Percentiles rank a stretch among this genome's conserved stretches.
Evolutionary conservation across 35 echinoderm and acorn worm genomes (phyloP).

Genomic region (Lytechinus variegatus): DNA sequence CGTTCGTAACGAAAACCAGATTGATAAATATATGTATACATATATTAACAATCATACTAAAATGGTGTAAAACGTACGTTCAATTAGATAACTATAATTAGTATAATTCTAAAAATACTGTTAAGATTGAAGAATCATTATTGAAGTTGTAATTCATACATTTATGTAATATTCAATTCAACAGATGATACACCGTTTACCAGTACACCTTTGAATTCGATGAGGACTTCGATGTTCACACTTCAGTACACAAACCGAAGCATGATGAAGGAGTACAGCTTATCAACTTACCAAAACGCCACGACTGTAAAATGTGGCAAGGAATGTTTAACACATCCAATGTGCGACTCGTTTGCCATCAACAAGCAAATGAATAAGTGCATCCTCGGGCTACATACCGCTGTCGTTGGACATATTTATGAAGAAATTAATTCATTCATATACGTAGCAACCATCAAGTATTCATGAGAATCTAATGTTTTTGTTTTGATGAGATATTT

Average conservation of each 20-base stretch:
- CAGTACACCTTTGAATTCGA: background rate
- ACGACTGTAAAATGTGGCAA: background rate
- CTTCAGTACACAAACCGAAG: background rate
- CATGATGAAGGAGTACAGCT: background rate
- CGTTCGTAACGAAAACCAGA: too few relatives aligned
- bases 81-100: too few relatives aligned
- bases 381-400: background rate
- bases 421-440: background rate
- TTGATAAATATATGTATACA: too few relatives aligned
- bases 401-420: background rate
- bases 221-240: background rate
- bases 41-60: too few relatives aligned
- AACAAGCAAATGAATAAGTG: background rate
- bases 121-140: too few relatives aligned
- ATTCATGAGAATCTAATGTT: background rate
- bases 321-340: background rate
- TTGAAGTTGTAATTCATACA: too few relatives aligned
- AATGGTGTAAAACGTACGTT: too few relatives aligned
- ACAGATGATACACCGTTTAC: background rate
- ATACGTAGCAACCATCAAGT: background rate
- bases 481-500: background rate
- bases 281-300: background rate
- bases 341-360: background rate
- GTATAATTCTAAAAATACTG: too few relatives aligned
- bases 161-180: background rate